Evolutionary conservation across 1,140 invertebrate species (phyloP), one percentile per base, ranked within the genome.

Genomic region (Ceratitis capitata): DNA sequence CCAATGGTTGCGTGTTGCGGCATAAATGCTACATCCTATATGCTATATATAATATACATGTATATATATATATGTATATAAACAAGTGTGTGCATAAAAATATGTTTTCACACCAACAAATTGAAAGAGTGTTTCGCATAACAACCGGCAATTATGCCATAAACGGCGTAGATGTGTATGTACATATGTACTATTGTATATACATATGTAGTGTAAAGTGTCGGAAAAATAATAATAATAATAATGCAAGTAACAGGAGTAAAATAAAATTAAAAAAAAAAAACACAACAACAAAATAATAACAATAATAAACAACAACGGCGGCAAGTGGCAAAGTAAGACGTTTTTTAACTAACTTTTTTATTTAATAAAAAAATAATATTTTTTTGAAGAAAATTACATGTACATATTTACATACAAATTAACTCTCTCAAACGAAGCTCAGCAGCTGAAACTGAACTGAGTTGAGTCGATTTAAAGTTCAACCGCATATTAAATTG

Each of bases 141-240:
- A 78, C 39, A 78, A 78, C 69, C n/a, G 12, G 69, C 69, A 78
- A 78, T 78, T 78, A 78, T 78, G 69, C 69, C 69, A 78, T 78
- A 78, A 78, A 78, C 39, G 69, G 35, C 39, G 69, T 14, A n/a
- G n/a, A n/a, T 35, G 39, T 69, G 61, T 35, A 69, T 32, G 61
- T 16, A 19, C 56, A 26, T 26, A 19, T 19, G 47, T 9, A 56
- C n/a, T n/a, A n/a, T n/a, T n/a, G n/a, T n/a, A n/a, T n/a, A n/a
- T n/a, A n/a, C n/a, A n/a, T n/a, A n/a, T n/a, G n/a, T n/a, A n/a
- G n/a, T n/a, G 19, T 5, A 29, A 64, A 64, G 12, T 5, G 35
- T 3, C n/a, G n/a, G 1, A n/a, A 78, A 4, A 78, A 64, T 12
- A 45, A 45, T 42, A 78, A 26, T 23, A 35, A 45, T 9, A 45